Evolutionary conservation across 1,140 invertebrate species (phyloP), one percentile per base, ranked within the genome.

Genomic region (Eubasilissa regina): DNA sequence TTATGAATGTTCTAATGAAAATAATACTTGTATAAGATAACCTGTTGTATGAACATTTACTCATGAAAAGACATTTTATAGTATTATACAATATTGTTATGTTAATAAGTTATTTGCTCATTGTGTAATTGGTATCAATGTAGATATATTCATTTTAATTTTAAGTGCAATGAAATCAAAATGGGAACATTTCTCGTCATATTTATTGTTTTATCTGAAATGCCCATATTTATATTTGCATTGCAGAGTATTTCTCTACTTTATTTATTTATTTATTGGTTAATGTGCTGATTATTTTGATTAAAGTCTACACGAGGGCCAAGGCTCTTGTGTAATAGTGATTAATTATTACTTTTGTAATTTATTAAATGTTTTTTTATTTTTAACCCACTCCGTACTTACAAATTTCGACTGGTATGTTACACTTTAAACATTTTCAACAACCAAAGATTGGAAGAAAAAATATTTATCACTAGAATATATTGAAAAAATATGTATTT

Each of bases 41-140:
- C n/a, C 17, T 15, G 7, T 51, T 48, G 48, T 72, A 72, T 72
- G 11, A 11, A 53, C 21, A 13, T 73, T 19, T 53, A 21, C 19
- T 53, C 25, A 55, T 53, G 25, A 73, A 55, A 73, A 51, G 47
- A 53, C 68, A 73, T 53, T 25, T 53, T 19, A 53, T 73, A 35
- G 25, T 35, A 35, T 35, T 35, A 72, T 72, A 73, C 68, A 73
- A 48, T 73, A 73, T 73, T 73, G 19, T 55, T 73, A 55, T 55
- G 15, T 73, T 73, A 73, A 55, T 73, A 53, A 73, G 53, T 73
- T 53, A 73, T 73, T 73, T 73, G 68, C 68, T 73, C 68, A 73
- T 43, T 53, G 51, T 68, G 45, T 68, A 68, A 48, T 8, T 68
- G 45, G 60, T 21, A 43, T 51, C 48, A 13, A 51, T 1, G 48